Percentiles rank a stretch among this genome's conserved stretches.
Evolutionary conservation across 2,113 vertebrate genomes (phyloP).

Genomic region (Aegotheles bennettii): DNA sequence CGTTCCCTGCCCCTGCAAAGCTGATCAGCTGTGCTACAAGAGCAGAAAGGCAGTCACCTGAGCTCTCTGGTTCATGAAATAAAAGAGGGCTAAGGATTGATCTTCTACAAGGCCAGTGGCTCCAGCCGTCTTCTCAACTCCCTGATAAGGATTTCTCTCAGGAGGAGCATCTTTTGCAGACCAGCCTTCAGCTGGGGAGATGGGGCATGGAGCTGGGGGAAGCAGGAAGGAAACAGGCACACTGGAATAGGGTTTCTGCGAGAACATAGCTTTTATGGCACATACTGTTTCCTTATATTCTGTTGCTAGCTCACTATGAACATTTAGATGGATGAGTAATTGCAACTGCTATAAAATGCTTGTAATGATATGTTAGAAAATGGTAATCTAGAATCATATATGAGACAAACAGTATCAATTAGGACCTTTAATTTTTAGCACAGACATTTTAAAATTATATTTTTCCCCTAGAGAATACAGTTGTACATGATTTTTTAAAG

Average conservation of each 20-base stretch:
- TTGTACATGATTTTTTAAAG: background rate
- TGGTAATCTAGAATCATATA: background rate
- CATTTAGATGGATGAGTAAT: background rate
- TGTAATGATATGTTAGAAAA: background rate
- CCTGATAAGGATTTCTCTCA: background rate
- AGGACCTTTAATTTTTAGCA: background rate
- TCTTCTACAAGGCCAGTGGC: background rate
- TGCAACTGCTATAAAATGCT: background rate
- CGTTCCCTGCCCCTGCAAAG: background rate
- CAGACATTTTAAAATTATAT: background rate
- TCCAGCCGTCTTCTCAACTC: background rate
- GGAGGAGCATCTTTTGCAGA: accelerated
- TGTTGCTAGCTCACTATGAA: background rate
- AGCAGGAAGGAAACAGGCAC: background rate
- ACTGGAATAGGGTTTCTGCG: background rate
- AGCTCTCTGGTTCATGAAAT: background rate
- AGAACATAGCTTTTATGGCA: background rate
- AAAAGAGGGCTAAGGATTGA: background rate
- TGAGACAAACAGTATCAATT: background rate
- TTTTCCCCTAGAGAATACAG: background rate
- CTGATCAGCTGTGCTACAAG: background rate
- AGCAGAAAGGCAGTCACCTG: background rate
- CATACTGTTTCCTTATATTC: accelerated
- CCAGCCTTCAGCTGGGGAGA: background rate
- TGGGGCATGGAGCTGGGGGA: no score